These are phyloP conservation scores for Leucoptera coffeella DNA, from an alignment of 2,888 invertebrate genomes.

Conservation along the genomic window DNA sequence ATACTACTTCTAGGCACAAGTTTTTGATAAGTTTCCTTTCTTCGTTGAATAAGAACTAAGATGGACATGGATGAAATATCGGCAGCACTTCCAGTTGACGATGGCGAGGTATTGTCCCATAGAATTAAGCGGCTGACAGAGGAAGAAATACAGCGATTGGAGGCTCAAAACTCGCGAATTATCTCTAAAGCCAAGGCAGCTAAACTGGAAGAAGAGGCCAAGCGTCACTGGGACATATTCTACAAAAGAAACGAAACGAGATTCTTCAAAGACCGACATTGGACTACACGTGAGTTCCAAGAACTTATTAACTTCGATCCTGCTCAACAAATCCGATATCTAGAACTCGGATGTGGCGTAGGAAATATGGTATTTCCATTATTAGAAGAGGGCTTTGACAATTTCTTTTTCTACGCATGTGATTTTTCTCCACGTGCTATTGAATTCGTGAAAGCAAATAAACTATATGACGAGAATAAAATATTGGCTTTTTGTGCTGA, in stretches of 20 bases:
- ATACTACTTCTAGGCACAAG: too few species aligned
- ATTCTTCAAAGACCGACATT: slow-evolving; percentile 93
- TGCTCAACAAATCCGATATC: slow-evolving; percentile 52
- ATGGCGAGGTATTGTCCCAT: slow-evolving; percentile 10
- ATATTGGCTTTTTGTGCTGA: slow-evolving; percentile 82
- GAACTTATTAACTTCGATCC: slow-evolving; percentile 60
- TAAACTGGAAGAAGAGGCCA: slow-evolving; percentile 75
- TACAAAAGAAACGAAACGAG: slow-evolving; percentile 91
- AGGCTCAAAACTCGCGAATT: slow-evolving; percentile 56
- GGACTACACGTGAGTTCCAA: slow-evolving; percentile 93
- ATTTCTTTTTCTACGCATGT: slow-evolving; percentile 74
- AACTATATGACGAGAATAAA: slow-evolving; percentile 56
- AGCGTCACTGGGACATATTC: slow-evolving; percentile 92
- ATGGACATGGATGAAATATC: slow-evolving; percentile 1
- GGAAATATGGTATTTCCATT: slow-evolving; percentile 95
- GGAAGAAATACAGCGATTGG: slow-evolving; percentile 57
- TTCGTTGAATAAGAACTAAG: neutral
- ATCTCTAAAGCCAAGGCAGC: slow-evolving; percentile 65
- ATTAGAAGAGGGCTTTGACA: slow-evolving; percentile 63
- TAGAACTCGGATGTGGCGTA: slow-evolving; percentile 93
- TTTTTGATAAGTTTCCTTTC: too few species aligned
- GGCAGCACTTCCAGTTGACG: neutral
- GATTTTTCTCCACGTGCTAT: slow-evolving; percentile 91
- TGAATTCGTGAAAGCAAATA: slow-evolving; percentile 69
- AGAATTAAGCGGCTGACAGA: slow-evolving; percentile 46